Percentiles rank a stretch among this genome's conserved stretches.
phyloP scores from a whole-genome alignment of 2,113 vertebrate genomes.

The Caloenas nicobarica region DNA sequence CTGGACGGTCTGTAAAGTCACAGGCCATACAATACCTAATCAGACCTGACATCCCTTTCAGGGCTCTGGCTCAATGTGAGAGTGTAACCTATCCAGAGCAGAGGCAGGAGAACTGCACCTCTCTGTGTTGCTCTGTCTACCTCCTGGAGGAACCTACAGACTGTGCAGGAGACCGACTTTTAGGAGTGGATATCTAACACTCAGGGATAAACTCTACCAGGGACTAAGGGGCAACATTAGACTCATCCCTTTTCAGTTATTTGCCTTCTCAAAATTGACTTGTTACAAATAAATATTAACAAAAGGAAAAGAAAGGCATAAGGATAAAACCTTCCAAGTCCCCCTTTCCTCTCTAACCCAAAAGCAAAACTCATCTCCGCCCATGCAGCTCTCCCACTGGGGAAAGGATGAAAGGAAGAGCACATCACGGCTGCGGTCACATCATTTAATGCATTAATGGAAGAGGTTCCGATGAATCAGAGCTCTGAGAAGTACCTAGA shows the following conservation, averaged over 20 bases:
- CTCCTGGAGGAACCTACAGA: neutral
- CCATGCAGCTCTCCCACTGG: neutral
- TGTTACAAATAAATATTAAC: neutral
- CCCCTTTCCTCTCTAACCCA: neutral
- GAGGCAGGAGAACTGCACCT: neutral
- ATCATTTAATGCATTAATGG: neutral
- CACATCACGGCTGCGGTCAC: rapidly evolving
- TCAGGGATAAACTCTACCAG: neutral
- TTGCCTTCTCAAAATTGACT: neutral
- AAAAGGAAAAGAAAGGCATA: neutral
- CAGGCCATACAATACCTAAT: neutral
- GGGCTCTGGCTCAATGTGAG: neutral
- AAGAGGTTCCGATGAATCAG: neutral
- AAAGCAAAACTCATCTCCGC: neutral
- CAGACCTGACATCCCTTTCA: neutral
- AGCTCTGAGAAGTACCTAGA: neutral
- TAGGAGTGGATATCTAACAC: neutral
- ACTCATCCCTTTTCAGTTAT: neutral
- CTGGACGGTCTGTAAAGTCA: neutral
- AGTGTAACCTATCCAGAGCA: neutral
- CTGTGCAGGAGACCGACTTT: neutral
- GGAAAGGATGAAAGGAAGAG: neutral
- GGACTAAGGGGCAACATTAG: neutral
- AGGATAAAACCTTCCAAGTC: neutral
- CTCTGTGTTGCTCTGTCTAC: neutral